phyloP scores from a whole-genome alignment of 2,797 vertebrate species.

The Cyclopterus lumpus region DNA sequence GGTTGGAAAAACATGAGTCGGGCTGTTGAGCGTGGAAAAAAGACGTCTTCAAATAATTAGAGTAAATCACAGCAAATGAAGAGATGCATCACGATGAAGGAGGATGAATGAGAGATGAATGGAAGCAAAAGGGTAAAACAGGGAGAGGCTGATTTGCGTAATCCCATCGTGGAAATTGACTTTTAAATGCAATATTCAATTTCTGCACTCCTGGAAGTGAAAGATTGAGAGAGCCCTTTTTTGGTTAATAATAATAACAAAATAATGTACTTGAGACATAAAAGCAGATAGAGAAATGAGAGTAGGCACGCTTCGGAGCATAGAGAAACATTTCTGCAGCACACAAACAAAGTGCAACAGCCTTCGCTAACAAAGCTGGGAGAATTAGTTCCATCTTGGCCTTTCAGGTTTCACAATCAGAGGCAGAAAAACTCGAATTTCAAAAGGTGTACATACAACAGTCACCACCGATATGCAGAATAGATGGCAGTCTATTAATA shows the following conservation, averaged over 20 bases:
- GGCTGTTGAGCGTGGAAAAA: constrained; percentile 78
- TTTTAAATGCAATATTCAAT: constrained; percentile 89
- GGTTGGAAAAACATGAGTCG: constrained; percentile 76
- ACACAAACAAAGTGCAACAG: constrained; percentile 77
- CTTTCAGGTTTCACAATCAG: constrained; percentile 70
- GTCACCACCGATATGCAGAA: constrained; percentile 31
- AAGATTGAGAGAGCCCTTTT: constrained; percentile 63
- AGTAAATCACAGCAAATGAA: constrained; percentile 85
- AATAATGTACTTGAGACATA: constrained; percentile 84
- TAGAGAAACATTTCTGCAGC: constrained; percentile 69
- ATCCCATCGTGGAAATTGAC: constrained; percentile 86
- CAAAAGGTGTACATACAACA: constrained; percentile 30
- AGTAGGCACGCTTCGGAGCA: constrained; percentile 63
- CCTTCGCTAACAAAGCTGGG: constrained; percentile 72
- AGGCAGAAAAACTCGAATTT: constrained; percentile 50
- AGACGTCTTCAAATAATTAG: constrained; percentile 84
- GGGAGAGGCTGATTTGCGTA: constrained; percentile 84
- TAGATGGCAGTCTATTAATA: constrained; percentile 9
- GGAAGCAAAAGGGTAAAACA: constrained; percentile 66
- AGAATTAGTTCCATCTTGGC: constrained; percentile 73
- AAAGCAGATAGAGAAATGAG: constrained; percentile 84
- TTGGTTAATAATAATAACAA: constrained; percentile 84
- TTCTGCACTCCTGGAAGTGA: constrained; percentile 70
- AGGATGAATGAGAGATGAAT: constrained; percentile 74
- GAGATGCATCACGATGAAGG: constrained; percentile 83